Evolutionary conservation across 1,140 invertebrate genomes (phyloP), one percentile per base, ranked within the genome.

Genomic region (Zaprionus tsacasi): DNA sequence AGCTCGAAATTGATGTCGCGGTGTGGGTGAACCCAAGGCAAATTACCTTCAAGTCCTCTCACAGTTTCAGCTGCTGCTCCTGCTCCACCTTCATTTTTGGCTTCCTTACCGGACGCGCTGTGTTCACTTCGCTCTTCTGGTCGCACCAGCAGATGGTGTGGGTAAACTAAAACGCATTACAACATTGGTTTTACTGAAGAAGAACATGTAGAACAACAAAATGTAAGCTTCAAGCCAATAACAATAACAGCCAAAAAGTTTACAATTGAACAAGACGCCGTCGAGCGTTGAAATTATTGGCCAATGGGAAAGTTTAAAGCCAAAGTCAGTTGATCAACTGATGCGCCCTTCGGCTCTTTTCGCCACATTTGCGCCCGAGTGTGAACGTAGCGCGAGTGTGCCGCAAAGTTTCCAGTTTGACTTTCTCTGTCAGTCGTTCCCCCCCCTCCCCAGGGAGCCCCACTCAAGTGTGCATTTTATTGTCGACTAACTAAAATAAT

Each of bases 1-100:
- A 92, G 76, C 80, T 91, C 85, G 66, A 92, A 91, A 87, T 85
- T 91, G 87, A 86, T 82, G 86, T 91, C 86, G 82, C 77, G 90
- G 81, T 76, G 59, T 59, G 70, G 38, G 56, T 58, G 11, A 27
- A 36, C 35, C 45, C 40, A 15, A 15, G 65, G 70, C 63, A 56
- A 60, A 57, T 61, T 70, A 56, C 38, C 74, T 33, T 55, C n/a
- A 60, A 58, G 54, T 45, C 27, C 36, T 58, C 58, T 6, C 68
- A 50, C 61, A 52, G 40, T 35, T 57, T 11, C 52, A 48, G 55
- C 48, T 74, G 7, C 64, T 35, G 52, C 36, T 70, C 4, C 58
- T 30, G 54, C 33, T 57, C 25, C 54, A 27, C 45, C 40, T 74
- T 35, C 76, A 13, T 30, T 48, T 56, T 25, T 13, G n/a, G 43